Percentiles rank a stretch among this genome's conserved stretches.
phyloP scores from a whole-genome alignment of 2,113 vertebrate species.

The Cercopithecus mona region DNA sequence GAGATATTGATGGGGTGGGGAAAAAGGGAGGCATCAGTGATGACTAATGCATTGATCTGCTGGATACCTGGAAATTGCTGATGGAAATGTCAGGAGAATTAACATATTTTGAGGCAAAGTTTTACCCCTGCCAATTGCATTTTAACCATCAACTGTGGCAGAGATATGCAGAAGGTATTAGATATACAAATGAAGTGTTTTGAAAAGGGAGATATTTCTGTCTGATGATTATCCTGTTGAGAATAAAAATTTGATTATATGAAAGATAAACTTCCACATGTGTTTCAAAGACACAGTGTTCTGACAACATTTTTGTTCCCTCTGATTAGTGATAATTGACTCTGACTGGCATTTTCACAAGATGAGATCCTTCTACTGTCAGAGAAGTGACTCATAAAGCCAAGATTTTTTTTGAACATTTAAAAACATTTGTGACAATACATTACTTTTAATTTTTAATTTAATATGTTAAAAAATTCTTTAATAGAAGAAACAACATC shows the following conservation, averaged over 20 bases:
- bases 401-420: neutral
- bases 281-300: neutral
- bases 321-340: neutral
- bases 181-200: neutral
- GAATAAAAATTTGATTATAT: neutral
- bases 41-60: neutral
- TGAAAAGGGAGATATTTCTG: neutral
- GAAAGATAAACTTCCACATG: slow-evolving; percentile 5
- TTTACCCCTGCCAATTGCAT: neutral
- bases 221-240: neutral
- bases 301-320: neutral
- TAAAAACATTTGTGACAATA: neutral
- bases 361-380: neutral
- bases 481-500: neutral
- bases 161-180: neutral
- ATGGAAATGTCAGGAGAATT: neutral
- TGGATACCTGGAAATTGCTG: neutral
- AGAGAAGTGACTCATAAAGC: neutral
- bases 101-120: neutral
- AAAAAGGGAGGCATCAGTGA: neutral
- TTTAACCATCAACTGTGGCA: neutral
- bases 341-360: neutral
- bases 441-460: neutral
- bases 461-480: neutral
- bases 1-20: neutral